Evolutionary conservation across 2,113 vertebrate species (phyloP).

Genomic region (Microcebus griseorufus): DNA sequence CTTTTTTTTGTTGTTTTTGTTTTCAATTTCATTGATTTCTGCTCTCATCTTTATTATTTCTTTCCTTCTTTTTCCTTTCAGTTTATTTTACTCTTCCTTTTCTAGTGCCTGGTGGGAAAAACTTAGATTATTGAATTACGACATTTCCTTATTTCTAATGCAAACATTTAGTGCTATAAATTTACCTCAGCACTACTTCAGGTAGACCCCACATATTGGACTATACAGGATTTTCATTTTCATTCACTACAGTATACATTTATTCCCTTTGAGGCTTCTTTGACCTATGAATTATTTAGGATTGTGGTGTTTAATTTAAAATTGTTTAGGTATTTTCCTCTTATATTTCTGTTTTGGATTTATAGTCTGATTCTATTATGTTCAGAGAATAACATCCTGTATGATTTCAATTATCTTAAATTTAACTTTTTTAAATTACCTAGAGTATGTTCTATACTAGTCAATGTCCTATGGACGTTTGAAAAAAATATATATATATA

Average conservation of each 20-base stretch:
- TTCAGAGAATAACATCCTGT: not conserved
- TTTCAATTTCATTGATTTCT: not conserved
- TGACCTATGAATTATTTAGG: not conserved
- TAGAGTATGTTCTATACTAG: not conserved
- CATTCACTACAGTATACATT: not conserved
- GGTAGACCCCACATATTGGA: not conserved
- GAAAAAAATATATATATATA: not conserved
- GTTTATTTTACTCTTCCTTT: not conserved
- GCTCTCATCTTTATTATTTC: not conserved
- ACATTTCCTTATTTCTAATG: not conserved
- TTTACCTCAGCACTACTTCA: not conserved
- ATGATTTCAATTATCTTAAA: not conserved
- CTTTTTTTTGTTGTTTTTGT: not conserved
- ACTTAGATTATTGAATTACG: not conserved
- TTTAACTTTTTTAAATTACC: not conserved
- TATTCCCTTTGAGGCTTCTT: not conserved
- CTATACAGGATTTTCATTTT: not conserved
- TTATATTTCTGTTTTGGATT: not conserved
- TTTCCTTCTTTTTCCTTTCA: not conserved
- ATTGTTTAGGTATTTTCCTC: not conserved
- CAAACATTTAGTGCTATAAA: not conserved
- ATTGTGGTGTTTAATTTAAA: not conserved
- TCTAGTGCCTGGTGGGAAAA: not conserved
- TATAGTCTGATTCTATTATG: not conserved
- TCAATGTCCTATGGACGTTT: not conserved